Base-by-base conservation (phyloP, 1,140 invertebrate genomes). In the Doryteuthis pealeii region DNA sequence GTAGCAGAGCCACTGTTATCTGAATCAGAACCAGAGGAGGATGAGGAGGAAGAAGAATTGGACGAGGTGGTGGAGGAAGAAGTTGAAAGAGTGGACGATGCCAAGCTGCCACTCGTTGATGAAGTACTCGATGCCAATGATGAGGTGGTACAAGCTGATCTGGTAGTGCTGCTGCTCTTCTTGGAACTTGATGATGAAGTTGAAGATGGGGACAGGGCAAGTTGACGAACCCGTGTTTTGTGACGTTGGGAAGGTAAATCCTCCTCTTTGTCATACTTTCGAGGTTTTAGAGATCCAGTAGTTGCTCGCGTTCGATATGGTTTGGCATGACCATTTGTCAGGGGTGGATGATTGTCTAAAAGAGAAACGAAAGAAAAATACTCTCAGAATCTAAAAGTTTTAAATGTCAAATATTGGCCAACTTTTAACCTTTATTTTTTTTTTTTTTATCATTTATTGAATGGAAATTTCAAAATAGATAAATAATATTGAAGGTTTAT, bases 221-320 rank as follows among this genome's bases (percentile, higher is more conserved):
- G 43, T 35, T 74, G 71, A 40, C 49, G 68, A 49, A 67, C 32
- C 33, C 28, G 74, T 73, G 10, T 35, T 45, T 32, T 74, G 49
- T n/a, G 79, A 62, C 49, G 80, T 73, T 1, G 71, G 74, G 40
- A 74, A 77, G 26, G 76, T 75, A 71, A 75, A 76, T n/a, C 79
- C 79, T 33, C 77, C 79, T 79, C 76, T n/a, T 74, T 65, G 26
- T 74, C 74, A 54, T 81, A 82, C 33, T 76, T 77, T 15, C 74
- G 77, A 58, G 71, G 72, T 74, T 78, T 80, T 18, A 80, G 78
- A n/a, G 80, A 78, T 26, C 81, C 78, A 54, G 79, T 81, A 26
- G 74, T 31, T 6, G 80, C 76, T 14, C 80, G 67, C 28, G 81
- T 82, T 58, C 75, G 77, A 71, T 82, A 81, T 12, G 65, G 70